Evolutionary conservation across 2,888 invertebrate species (phyloP).

Genomic region (Napeogenes inachia): DNA sequence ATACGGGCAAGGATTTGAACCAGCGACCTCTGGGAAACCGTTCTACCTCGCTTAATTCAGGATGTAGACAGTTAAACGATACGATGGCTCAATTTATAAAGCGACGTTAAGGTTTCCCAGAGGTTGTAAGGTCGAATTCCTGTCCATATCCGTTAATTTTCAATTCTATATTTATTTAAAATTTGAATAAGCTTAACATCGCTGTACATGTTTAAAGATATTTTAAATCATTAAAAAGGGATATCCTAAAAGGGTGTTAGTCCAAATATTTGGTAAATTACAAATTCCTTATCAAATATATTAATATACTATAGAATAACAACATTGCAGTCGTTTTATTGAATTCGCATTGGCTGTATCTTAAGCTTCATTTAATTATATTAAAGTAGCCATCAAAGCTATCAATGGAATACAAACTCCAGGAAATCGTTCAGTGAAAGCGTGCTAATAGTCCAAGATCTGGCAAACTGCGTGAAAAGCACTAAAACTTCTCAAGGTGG

Average conservation of each 20-base stretch:
- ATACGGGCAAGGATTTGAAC: too few species aligned
- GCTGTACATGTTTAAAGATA: too few species aligned
- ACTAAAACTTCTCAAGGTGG: slow-evolving; percentile 64
- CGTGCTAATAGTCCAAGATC: slow-evolving; percentile 45
- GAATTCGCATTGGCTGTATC: slow-evolving; percentile 12
- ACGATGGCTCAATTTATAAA: too few species aligned
- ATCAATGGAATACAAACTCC: slow-evolving; percentile 36
- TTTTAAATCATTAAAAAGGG: background rate
- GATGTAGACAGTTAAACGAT: too few species aligned
- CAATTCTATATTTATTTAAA: too few species aligned
- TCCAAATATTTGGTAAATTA: too few species aligned
- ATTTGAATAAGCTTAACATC: too few species aligned
- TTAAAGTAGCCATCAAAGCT: slow-evolving; percentile 29
- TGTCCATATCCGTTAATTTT: too few species aligned
- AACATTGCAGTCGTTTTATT: slow-evolving; percentile 13
- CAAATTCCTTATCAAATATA: slow-evolving; percentile 4
- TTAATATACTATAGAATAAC: slow-evolving; percentile 8
- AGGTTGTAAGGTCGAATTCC: too few species aligned
- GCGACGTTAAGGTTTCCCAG: too few species aligned
- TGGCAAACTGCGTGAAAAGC: slow-evolving; percentile 38
- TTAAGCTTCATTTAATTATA: slow-evolving; percentile 33
- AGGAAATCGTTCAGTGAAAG: slow-evolving; percentile 24
- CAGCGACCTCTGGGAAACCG: too few species aligned
- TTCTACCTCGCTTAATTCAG: too few species aligned
- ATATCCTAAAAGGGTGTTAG: background rate